phyloP scores from a whole-genome alignment of 2,797 vertebrate genomes.

The Megaceryle alcyon region DNA sequence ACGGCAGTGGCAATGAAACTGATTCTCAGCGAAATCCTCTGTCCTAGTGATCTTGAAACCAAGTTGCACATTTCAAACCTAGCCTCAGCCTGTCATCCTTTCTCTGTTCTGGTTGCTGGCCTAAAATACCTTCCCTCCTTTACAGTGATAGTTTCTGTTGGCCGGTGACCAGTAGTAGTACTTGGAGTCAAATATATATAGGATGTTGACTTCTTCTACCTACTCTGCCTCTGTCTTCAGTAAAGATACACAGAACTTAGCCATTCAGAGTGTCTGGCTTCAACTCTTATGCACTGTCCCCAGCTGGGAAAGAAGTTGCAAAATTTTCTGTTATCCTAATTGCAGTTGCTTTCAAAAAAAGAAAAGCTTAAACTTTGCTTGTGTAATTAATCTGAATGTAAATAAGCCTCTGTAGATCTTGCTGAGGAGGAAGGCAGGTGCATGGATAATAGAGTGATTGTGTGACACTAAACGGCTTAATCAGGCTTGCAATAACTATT shows the following conservation, averaged over 20 bases:
- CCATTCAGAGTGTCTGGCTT: background rate
- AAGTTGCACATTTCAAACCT: slow-evolving; percentile 56
- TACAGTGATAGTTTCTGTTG: background rate
- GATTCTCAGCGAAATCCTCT: slow-evolving; percentile 14
- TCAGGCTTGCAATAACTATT: slow-evolving; percentile 14
- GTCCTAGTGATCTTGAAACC: background rate
- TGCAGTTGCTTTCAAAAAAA: slow-evolving; percentile 34
- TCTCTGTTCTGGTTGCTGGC: background rate
- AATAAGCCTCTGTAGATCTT: background rate
- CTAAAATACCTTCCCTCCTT: background rate
- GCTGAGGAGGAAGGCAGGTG: slow-evolving; percentile 12
- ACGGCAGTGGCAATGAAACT: background rate
- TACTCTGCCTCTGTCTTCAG: background rate
- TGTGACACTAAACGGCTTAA: slow-evolving; percentile 24
- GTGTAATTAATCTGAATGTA: slow-evolving; percentile 18
- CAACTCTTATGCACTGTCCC: background rate
- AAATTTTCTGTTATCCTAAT: background rate
- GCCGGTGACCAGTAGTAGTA: background rate
- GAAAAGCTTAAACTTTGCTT: background rate
- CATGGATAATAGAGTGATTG: slow-evolving; percentile 15
- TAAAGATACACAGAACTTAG: background rate
- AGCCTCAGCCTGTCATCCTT: slow-evolving; percentile 25
- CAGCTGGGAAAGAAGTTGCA: background rate
- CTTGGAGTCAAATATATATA: background rate
- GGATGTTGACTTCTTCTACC: background rate